Conservation (phyloP, 64 coral and sea anemone species). For the Exaiptasia diaphana region DNA sequence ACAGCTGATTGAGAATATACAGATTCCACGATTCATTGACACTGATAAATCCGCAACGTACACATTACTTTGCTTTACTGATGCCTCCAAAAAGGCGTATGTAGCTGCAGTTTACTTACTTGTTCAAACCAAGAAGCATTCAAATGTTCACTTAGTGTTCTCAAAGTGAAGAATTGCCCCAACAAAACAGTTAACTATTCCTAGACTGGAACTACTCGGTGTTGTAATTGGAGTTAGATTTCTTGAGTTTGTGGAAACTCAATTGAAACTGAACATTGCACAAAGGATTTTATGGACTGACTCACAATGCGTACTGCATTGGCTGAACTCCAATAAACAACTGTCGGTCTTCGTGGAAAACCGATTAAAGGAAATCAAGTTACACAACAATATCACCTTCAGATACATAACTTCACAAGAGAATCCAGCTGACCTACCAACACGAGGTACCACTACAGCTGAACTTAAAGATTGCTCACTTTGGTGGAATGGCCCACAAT, state of each 20-base stretch:
- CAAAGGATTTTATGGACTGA: constrained; percentile 32
- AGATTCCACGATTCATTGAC: constrained; percentile 3
- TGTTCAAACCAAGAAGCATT: background rate
- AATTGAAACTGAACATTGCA: constrained; percentile 12
- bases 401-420: constrained; percentile 38
- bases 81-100: constrained; percentile 17
- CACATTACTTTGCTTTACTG: constrained; percentile 42
- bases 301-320: constrained; percentile 43
- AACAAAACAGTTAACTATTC: constrained; percentile 11
- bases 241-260: constrained; percentile 1
- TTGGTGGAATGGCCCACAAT: constrained; percentile 49
- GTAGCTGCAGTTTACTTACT: constrained; percentile 1
- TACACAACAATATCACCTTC: background rate
- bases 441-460: constrained; percentile 28
- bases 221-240: constrained; percentile 43
- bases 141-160: constrained; percentile 18
- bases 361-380: background rate
- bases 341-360: constrained; percentile 37
- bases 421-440: constrained; percentile 64
- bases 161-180: constrained; percentile 30
- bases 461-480: constrained; percentile 15
- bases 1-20: background rate
- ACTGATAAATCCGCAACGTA: constrained; percentile 7
- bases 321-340: constrained; percentile 4
- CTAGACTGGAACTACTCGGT: constrained; percentile 26